Percentiles rank a stretch among this genome's conserved stretches.
Conservation (phyloP, 2,888 invertebrate genomes). For the Xestia rhomboidea region DNA sequence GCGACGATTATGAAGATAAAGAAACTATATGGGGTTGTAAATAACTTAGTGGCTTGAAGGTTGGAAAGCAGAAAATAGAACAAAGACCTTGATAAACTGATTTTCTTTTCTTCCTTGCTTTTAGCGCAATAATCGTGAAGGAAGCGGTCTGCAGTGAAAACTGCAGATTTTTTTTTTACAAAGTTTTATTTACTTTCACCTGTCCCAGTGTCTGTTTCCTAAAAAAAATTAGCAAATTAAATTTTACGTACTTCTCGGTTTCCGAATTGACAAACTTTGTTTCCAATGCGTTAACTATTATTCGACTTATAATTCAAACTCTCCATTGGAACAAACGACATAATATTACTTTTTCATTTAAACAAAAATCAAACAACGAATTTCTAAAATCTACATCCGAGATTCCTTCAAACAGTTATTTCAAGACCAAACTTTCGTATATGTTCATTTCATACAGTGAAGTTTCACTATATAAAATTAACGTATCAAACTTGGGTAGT, state of each 20-base stretch:
- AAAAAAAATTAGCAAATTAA: no score
- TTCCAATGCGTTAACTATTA: background rate
- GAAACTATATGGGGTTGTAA: constrained; percentile 40
- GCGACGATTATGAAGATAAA: constrained; percentile 40
- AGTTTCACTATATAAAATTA: constrained; percentile 48
- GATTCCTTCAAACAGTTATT: constrained; percentile 24
- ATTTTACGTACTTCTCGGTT: background rate
- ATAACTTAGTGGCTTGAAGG: constrained; percentile 29
- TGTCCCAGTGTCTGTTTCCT: background rate
- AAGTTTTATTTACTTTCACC: background rate
- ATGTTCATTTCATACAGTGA: constrained; percentile 42
- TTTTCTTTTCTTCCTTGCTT: background rate
- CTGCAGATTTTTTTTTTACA: background rate
- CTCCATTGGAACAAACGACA: background rate
- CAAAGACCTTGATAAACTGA: background rate
- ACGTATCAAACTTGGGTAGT: constrained; percentile 45
- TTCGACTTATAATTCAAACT: background rate
- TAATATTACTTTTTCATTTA: background rate
- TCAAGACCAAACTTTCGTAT: constrained; percentile 34
- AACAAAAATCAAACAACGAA: constrained; percentile 15
- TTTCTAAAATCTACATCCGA: constrained; percentile 16
- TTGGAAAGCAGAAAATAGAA: constrained; percentile 1
- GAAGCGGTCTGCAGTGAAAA: background rate
- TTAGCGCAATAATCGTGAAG: background rate
- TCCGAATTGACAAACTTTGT: background rate